Percentiles rank a stretch among this genome's conserved stretches.
Evolutionary conservation across 1,140 invertebrate species (phyloP).

Genomic region (Meloidogyne floridensis): DNA sequence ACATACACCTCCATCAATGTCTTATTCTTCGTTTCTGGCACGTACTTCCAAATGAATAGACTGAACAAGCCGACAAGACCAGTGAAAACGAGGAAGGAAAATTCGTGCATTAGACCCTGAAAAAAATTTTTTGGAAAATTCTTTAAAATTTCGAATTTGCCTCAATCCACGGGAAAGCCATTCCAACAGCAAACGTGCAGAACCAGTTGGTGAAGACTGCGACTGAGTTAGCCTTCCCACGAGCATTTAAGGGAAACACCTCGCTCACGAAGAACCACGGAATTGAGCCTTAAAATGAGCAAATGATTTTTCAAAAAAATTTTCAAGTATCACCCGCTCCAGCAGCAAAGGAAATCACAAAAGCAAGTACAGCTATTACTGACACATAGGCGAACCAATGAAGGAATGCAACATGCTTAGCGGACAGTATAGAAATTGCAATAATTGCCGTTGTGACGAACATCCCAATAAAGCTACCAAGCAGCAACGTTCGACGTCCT

Average conservation of each 20-base stretch:
- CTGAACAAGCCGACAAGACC: background rate
- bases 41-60: background rate
- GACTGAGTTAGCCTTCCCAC: constrained; percentile 95
- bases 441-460: constrained; percentile 56
- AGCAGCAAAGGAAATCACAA: constrained; percentile 66
- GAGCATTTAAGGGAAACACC: constrained; percentile 93
- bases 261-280: constrained; percentile 94
- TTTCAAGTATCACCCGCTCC: constrained; percentile 55
- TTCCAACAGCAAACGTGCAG: constrained; percentile 93
- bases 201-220: constrained; percentile 97
- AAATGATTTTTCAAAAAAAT: background rate
- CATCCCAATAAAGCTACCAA: constrained; percentile 66
- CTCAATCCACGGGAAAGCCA: constrained; percentile 76
- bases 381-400: constrained; percentile 59
- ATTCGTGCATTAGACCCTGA: constrained; percentile 1
- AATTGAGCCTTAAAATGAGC: constrained; percentile 75
- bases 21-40: constrained; percentile 26
- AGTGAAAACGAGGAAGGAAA: constrained; percentile 17
- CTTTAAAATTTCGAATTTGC: constrained; percentile 24
- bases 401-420: background rate
- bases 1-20: constrained; percentile 1
- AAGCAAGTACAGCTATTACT: constrained; percentile 63
- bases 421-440: constrained; percentile 44
- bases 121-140: background rate
- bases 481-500: constrained; percentile 69